These are phyloP conservation scores for Solenopsis fugax DNA, from an alignment of 1,140 invertebrate species.

Conservation along the genomic window DNA sequence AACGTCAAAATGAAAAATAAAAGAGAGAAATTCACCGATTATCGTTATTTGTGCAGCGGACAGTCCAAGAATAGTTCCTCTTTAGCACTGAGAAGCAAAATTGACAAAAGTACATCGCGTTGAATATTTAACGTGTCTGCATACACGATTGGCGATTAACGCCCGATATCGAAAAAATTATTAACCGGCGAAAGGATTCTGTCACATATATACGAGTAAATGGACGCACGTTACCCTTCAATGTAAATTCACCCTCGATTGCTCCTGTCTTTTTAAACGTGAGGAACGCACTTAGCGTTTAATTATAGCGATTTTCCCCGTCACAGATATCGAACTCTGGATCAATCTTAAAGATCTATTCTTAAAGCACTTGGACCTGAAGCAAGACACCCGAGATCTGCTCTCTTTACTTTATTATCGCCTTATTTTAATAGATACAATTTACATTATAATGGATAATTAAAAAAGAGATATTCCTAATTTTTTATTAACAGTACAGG, in stretches of 20 bases:
- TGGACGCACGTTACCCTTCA: conserved; percentile 15
- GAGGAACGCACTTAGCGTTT: conserved; percentile 38
- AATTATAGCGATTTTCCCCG: conserved; percentile 44
- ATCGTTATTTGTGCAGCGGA: not conserved
- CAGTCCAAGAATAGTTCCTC: conserved; percentile 51
- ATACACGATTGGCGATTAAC: conserved; percentile 36
- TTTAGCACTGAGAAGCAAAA: conserved; percentile 72
- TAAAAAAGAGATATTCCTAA: not conserved
- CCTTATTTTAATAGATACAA: conserved; percentile 18
- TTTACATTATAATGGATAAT: not conserved
- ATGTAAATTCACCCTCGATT: conserved; percentile 45
- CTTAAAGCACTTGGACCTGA: not conserved
- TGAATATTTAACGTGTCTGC: conserved; percentile 59
- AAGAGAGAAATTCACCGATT: not conserved
- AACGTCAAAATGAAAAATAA: not conserved
- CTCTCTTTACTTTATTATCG: not conserved
- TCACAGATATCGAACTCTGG: conserved; percentile 25
- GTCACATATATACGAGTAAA: conserved; percentile 43
- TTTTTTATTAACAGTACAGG: not conserved
- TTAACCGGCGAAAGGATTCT: conserved; percentile 58
- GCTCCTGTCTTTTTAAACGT: conserved; percentile 37
- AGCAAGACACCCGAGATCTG: not conserved
- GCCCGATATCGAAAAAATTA: conserved; percentile 49
- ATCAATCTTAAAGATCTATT: conserved; percentile 40
- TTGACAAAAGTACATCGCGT: conserved; percentile 51